Evolutionary conservation across 1,140 invertebrate genomes (phyloP), one percentile per base, ranked within the genome.

Genomic region (Ceratina calcarata): DNA sequence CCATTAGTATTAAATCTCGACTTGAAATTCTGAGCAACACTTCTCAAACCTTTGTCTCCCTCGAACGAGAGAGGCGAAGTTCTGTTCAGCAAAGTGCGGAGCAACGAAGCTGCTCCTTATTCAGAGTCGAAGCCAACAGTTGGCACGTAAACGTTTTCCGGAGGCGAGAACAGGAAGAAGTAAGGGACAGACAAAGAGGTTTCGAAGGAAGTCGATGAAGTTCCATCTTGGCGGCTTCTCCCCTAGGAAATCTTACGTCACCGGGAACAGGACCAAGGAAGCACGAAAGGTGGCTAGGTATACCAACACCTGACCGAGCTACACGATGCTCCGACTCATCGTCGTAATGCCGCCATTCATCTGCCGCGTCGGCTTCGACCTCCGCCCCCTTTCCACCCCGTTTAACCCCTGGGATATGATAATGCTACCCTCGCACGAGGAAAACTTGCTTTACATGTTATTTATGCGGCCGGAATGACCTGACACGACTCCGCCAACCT

Each of bases 211-310:
- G 58, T 64, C 75, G 75, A 78, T 53, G 53, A 58, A 49, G 69
- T 65, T 73, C 37, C 77, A 60, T 73, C 77, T 58, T 66, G 27
- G 69, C 20, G 58, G 51, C 15, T 68, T 84, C 69, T 83, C 88
- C 87, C 87, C 20, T 76, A 88, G 87, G 88, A 88, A 88, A 89
- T 89, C 86, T 89, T 89, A 88, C 86, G 83, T 87, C 81, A 82
- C 68, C 78, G 74, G 81, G 83, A 18, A 85, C 83, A 82, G 73
- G 80, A 51, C 62, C 68, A 61, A 68, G 58, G 66, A 58, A 70
- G 12, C 67, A 24, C 24, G 16, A 18, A 60, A 49, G 37, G 37
- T 18, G 16, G n/a, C 55, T 18, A 57, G 55, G 55, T 18, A 16
- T 58, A 76, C 20, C 32, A 76, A 67, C 73, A 76, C 80, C 74